Evolutionary conservation across 1,140 invertebrate genomes (phyloP), one percentile per base, ranked within the genome.

Genomic region (Neodiprion pinetum): DNA sequence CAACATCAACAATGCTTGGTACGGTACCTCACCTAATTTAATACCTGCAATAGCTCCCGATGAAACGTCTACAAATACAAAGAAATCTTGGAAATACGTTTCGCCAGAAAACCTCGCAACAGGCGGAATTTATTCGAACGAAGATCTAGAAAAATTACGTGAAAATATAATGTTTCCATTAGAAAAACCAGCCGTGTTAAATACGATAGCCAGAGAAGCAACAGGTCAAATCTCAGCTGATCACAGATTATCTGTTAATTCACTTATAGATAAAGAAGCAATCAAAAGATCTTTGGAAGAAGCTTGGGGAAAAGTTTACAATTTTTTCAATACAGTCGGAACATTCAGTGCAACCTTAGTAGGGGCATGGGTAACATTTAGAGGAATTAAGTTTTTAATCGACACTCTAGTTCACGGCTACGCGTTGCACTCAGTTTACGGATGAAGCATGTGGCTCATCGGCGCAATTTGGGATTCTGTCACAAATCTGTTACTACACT

Each of bases 341-440:
- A 10, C 12, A 40, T 73, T 73, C 65, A 75, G 70, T 61, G 40
- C 70, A 23, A 66, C 40, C 1, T 1, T 67, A 49, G 9, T 75
- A 48, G 69, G 70, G 21, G 17, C 67, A 0, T 23, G 66, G 23
- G 69, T 71, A 0, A 69, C 67, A 21, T 65, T 71, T 2, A 14
- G 10, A 67, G 1, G 8, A 5, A 14, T 53, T 28, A 73, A 75
- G 61, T 53, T 75, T 11, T 9, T 75, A 48, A 69, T 73, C 1
- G 75, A 73, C 48, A 76, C 75, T 14, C 4, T 76, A 8, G 70
- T 76, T 40, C 67, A 73, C 17, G 53, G 40, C 17, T 75, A 68
- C n/a, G 40, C 75, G 0, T 40, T 76, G 5, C 68, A 73, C 12
- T 21, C 71, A 2, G n/a, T 74, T 9, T 74, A 76, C 23, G 72